A percentile compares a stretch with the other conserved stretches of the same genome.
phyloP scores from a whole-genome alignment of 1,140 invertebrate genomes.

The Matsumurasca onukii region DNA sequence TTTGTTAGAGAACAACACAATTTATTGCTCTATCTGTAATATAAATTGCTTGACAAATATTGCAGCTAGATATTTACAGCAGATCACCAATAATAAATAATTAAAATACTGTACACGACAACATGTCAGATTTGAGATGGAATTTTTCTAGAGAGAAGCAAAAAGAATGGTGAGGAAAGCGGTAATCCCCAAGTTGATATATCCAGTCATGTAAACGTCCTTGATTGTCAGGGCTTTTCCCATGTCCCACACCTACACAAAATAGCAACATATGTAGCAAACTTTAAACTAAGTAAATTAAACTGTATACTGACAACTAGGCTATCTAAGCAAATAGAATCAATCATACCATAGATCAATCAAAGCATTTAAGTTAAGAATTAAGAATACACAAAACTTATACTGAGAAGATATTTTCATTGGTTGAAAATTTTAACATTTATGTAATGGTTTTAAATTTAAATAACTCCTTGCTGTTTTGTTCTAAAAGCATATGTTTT shows the following conservation, averaged over 20 bases:
- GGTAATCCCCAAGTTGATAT: constrained; percentile 56
- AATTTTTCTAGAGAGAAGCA: constrained; percentile 30
- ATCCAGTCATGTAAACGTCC: constrained; percentile 69
- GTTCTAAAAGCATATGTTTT: too few species aligned
- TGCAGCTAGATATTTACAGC: constrained; percentile 15
- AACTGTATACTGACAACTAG: background rate
- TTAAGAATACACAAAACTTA: too few species aligned
- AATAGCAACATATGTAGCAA: constrained; percentile 30
- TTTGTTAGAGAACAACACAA: too few species aligned
- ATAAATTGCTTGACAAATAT: constrained; percentile 19
- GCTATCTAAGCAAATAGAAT: background rate
- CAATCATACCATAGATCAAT: background rate
- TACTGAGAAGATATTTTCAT: too few species aligned
- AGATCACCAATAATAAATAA: constrained; percentile 7
- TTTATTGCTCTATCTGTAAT: too few species aligned
- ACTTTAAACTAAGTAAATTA: background rate
- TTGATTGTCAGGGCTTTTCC: constrained; percentile 68
- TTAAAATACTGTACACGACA: constrained; percentile 10
- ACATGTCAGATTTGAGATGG: background rate
- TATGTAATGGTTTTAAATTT: too few species aligned
- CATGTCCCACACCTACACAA: constrained; percentile 62
- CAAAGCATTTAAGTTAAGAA: too few species aligned
- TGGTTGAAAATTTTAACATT: too few species aligned
- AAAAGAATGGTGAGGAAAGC: constrained; percentile 38
- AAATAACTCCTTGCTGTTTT: too few species aligned